Evolutionary conservation across 2,113 vertebrate genomes (phyloP).

Genomic region (Prunella fulvescens): DNA sequence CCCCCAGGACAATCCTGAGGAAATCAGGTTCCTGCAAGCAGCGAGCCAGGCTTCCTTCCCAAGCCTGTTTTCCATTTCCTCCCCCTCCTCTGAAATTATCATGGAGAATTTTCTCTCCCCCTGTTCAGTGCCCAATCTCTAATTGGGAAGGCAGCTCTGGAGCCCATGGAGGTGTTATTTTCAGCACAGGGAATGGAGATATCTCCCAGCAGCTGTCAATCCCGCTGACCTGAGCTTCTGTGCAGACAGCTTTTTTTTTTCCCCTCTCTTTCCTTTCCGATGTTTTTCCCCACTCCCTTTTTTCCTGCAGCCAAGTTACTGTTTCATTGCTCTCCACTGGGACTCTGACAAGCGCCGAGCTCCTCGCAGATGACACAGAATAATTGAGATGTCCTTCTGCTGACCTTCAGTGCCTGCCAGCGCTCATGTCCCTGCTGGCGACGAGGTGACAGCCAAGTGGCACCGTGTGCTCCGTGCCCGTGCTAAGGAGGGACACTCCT

Average conservation of each 20-base stretch:
- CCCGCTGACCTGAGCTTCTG: slow-evolving; percentile 59
- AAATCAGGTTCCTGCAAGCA: slow-evolving; percentile 11
- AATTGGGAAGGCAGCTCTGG: slow-evolving; percentile 50
- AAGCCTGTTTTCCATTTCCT: slow-evolving; percentile 22
- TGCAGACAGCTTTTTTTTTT: background rate
- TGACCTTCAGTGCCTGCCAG: slow-evolving; percentile 71
- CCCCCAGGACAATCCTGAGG: background rate
- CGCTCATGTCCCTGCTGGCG: slow-evolving; percentile 6
- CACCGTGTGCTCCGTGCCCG: background rate
- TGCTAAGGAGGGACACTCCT: background rate
- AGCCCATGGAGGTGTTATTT: slow-evolving; percentile 60
- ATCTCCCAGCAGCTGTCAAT: slow-evolving; percentile 68
- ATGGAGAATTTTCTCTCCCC: background rate
- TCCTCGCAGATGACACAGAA: slow-evolving; percentile 68
- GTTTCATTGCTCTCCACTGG: slow-evolving; percentile 58
- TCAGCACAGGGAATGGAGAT: slow-evolving; percentile 46
- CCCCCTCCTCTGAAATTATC: slow-evolving; percentile 20
- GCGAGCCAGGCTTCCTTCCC: background rate
- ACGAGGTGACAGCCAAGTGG: slow-evolving; percentile 27
- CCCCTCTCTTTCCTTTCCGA: background rate
- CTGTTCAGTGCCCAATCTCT: slow-evolving; percentile 15
- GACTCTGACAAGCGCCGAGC: slow-evolving; percentile 51
- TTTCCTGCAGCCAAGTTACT: slow-evolving; percentile 43
- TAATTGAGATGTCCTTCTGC: slow-evolving; percentile 74
- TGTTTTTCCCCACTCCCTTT: background rate